Base-by-base conservation (phyloP, 1,140 invertebrate genomes). In the Gryllus bimaculatus region DNA sequence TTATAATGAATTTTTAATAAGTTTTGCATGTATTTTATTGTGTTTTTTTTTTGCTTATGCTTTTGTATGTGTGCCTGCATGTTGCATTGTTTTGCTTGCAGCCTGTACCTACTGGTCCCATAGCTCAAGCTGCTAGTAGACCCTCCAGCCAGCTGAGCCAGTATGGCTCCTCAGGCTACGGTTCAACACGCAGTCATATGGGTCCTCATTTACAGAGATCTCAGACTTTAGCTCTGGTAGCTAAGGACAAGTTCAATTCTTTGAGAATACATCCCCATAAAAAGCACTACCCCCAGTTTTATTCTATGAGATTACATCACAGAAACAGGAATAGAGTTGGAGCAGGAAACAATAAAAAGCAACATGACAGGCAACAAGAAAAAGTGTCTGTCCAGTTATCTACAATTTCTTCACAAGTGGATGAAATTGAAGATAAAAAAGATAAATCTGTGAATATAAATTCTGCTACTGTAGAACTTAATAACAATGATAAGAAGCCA, bases 131-230 rank as follows among this genome's bases (percentile, higher is more conserved):
- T 48, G 20, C 76, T 15, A 83, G 83, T 81, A 83, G 87, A 49
- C 87, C 87, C 10, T 83, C 86, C 8, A 88, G 87, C 83, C 84
- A 88, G 83, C 83, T 87, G 83, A 87, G 87, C 85, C 83, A 86
- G 81, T 84, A 89, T 84, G 85, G 84, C 48, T 88, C 86, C 80
- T 90, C 89, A 75, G 90, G 90, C 26, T 91, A 90, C 83, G 90
- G 90, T 78, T 90, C 89, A 39, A 89, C 89, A 66, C 86, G 88
- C 74, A 90, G 89, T 82, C 89, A 89, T 80, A 82, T 87, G 77
- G 87, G 87, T 18, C 86, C 86, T 0, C 86, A 85, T 81, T 85
- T 85, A 81, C 74, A 48, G 48, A 48, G 47, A 73, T 47, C 76
- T 73, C 80, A 79, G 47, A 73, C 75, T 77, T 1, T 73, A 47